Evolutionary conservation across 2,797 vertebrate species (phyloP).

Genomic region (Typhlichthys subterraneus): DNA sequence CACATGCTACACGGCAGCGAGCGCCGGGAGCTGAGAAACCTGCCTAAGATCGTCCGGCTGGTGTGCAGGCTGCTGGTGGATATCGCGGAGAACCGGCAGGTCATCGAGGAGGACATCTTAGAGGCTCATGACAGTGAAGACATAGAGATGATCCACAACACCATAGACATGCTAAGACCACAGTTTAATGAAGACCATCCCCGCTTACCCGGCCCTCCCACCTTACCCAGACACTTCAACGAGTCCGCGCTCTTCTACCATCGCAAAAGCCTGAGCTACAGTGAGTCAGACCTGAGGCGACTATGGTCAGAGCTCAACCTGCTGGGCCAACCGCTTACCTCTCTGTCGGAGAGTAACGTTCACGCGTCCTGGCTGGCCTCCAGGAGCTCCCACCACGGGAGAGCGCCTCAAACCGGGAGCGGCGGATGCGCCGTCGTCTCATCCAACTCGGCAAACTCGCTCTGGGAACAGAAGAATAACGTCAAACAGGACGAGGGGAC

Average conservation of each 20-base stretch:
- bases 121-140: slow-evolving; percentile 83
- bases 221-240: slow-evolving; percentile 69
- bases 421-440: slow-evolving; percentile 54
- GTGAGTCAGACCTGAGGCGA: slow-evolving; percentile 88
- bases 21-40: slow-evolving; percentile 85
- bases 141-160: slow-evolving; percentile 81
- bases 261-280: slow-evolving; percentile 90
- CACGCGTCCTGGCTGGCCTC: slow-evolving; percentile 3
- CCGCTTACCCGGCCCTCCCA: slow-evolving; percentile 66
- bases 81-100: slow-evolving; percentile 88
- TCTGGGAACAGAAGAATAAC: slow-evolving; percentile 81
- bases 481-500: slow-evolving; percentile 57
- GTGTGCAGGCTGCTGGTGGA: slow-evolving; percentile 87
- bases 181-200: slow-evolving; percentile 51
- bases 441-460: slow-evolving; percentile 64
- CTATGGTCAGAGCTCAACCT: slow-evolving; percentile 81
- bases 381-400: background rate
- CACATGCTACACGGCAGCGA: slow-evolving; percentile 92
- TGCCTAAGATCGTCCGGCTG: slow-evolving; percentile 90
- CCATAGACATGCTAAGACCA: slow-evolving; percentile 71
- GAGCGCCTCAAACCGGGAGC: slow-evolving; percentile 27
- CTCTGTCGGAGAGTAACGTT: slow-evolving; percentile 54
- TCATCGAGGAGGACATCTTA: slow-evolving; percentile 82
- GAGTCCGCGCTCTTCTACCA: slow-evolving; percentile 82
- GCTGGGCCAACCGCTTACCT: slow-evolving; percentile 72